A percentile compares a stretch with the other conserved stretches of the same genome.
Conservation (phyloP, 1,140 invertebrate genomes). For the Coboldia fuscipes region DNA sequence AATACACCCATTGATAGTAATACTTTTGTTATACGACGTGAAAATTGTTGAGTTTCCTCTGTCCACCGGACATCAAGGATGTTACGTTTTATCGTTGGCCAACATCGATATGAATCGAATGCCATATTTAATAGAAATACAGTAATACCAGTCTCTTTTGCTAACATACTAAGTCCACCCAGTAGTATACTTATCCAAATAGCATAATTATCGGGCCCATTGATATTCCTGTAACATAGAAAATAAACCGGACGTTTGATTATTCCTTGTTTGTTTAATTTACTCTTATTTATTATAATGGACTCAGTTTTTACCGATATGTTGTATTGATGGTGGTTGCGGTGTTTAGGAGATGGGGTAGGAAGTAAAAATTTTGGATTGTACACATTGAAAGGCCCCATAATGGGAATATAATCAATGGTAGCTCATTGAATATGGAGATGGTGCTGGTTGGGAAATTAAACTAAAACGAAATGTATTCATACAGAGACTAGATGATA, state of each 20-base stretch:
- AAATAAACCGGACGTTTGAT: not conserved
- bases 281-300: too few species aligned
- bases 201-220: not conserved
- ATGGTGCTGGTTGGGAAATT: too few species aligned
- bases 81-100: conserved; percentile 40
- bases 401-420: too few species aligned
- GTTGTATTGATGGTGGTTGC: too few species aligned
- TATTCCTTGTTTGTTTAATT: too few species aligned
- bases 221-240: not conserved
- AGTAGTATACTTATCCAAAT: conserved; percentile 39
- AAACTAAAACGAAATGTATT: too few species aligned
- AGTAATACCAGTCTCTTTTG: conserved; percentile 81
- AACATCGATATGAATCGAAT: conserved; percentile 48
- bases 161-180: conserved; percentile 64
- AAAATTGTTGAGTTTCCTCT: conserved; percentile 29
- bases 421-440: too few species aligned
- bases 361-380: too few species aligned
- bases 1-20: conserved; percentile 32
- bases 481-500: too few species aligned
- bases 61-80: conserved; percentile 33
- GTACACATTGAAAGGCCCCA: too few species aligned
- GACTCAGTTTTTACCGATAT: too few species aligned
- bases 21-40: conserved; percentile 34
- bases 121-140: conserved; percentile 50
- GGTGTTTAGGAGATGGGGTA: too few species aligned